Evolutionary conservation across 2,113 vertebrate species (phyloP).

Genomic region (Mormyrus lacerda): DNA sequence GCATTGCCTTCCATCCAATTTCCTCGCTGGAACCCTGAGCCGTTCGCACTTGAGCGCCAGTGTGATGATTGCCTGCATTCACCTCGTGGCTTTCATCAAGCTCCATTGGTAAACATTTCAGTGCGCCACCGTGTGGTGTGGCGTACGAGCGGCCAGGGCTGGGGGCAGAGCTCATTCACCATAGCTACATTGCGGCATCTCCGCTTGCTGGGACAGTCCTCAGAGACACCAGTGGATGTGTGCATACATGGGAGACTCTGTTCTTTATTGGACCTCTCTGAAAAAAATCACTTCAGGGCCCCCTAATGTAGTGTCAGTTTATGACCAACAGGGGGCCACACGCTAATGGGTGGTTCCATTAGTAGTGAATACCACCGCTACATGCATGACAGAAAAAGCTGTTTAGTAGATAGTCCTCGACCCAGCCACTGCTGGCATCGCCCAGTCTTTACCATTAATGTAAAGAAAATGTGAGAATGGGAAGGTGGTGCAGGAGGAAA

Average conservation of each 20-base stretch:
- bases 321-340: background rate
- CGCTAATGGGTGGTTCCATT: background rate
- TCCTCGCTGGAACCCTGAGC: background rate
- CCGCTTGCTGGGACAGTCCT: background rate
- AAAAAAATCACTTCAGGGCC: background rate
- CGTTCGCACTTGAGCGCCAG: background rate
- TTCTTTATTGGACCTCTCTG: background rate
- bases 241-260: background rate
- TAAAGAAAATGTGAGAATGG: too few relatives aligned
- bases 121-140: background rate
- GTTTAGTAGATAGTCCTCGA: too few relatives aligned
- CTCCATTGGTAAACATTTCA: background rate
- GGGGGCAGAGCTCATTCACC: background rate
- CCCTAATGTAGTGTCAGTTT: background rate
- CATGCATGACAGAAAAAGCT: too few relatives aligned
- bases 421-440: too few relatives aligned
- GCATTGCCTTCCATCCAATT: background rate
- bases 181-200: background rate
- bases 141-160: background rate
- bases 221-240: background rate
- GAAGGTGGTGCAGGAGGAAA: too few relatives aligned
- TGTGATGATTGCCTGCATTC: background rate
- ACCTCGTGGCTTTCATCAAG: background rate
- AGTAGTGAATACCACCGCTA: background rate
- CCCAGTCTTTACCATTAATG: background rate